Evolutionary conservation across 1,140 invertebrate genomes (phyloP).

Genomic region (Zophobas morio): DNA sequence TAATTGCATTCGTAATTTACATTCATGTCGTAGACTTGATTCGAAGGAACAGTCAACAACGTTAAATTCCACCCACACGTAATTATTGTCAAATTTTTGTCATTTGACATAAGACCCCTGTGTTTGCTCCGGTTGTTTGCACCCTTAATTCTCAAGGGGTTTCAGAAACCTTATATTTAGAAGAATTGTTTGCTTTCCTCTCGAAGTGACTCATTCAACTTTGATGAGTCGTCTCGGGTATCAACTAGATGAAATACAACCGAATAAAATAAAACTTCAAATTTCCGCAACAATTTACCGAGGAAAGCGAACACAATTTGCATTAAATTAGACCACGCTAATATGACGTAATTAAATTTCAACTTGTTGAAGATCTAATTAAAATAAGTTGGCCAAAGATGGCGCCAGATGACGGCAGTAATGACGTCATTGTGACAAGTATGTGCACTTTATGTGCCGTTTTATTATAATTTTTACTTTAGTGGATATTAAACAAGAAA

Average conservation of each 20-base stretch:
- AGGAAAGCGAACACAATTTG: not conserved
- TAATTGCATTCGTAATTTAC: conserved; percentile 45
- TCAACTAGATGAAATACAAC: not conserved
- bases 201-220: conserved; percentile 21
- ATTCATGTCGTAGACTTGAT: conserved; percentile 42
- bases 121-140: not conserved
- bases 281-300: not conserved
- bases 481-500: not conserved
- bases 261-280: too few species aligned
- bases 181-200: conserved; percentile 25
- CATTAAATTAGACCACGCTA: not conserved
- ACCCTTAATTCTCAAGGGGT: conserved; percentile 34
- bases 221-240: conserved; percentile 5
- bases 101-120: conserved; percentile 18
- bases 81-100: conserved; percentile 41
- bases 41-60: conserved; percentile 3
- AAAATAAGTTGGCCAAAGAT: conserved; percentile 7
- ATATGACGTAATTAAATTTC: conserved; percentile 31
- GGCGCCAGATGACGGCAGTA: conserved; percentile 18
- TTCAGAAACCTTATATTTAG: conserved; percentile 36
- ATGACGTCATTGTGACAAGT: not conserved
- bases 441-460: too few species aligned
- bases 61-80: conserved; percentile 25
- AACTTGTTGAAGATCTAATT: conserved; percentile 16
- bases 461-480: too few species aligned